These are phyloP conservation scores for Marisa cornuarietis DNA, from an alignment of 1,140 invertebrate species.

Conservation along the genomic window DNA sequence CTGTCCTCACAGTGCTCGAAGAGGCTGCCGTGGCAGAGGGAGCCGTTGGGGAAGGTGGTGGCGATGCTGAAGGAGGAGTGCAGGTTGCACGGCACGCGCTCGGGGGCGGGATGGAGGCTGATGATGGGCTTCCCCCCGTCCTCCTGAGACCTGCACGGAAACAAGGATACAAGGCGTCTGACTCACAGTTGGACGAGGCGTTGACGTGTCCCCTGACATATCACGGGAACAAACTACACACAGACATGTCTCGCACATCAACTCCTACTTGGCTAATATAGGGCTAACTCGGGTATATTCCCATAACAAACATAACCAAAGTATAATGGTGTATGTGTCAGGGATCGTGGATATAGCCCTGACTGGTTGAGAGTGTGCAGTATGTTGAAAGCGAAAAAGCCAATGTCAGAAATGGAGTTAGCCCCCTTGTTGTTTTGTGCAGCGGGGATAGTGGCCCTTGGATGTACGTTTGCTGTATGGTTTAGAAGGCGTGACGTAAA, in stretches of 20 bases:
- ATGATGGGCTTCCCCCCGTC: slow-evolving; percentile 45
- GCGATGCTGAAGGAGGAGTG: slow-evolving; percentile 33
- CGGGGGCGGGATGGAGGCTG: slow-evolving; percentile 2
- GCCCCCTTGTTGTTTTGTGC: no score
- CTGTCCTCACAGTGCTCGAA: slow-evolving; percentile 40
- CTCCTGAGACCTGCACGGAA: slow-evolving; percentile 23
- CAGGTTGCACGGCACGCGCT: slow-evolving; percentile 34
- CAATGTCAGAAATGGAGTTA: no score
- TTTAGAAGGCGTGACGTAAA: no score
- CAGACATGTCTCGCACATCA: background rate
- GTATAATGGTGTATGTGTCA: no score
- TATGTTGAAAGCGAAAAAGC: no score
- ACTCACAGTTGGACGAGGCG: background rate
- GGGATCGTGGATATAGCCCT: no score
- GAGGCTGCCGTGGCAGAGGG: slow-evolving; percentile 38
- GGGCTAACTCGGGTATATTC: no score
- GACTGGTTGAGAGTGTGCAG: no score
- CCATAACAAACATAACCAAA: no score
- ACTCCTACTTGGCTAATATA: no score
- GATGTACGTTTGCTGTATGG: no score
- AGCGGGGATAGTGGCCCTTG: no score
- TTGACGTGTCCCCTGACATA: background rate
- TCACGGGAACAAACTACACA: background rate
- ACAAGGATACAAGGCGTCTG: background rate
- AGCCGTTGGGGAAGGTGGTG: slow-evolving; percentile 35